Conservation (phyloP, 2,888 invertebrate genomes). For the Glaucopsyche alexis region DNA sequence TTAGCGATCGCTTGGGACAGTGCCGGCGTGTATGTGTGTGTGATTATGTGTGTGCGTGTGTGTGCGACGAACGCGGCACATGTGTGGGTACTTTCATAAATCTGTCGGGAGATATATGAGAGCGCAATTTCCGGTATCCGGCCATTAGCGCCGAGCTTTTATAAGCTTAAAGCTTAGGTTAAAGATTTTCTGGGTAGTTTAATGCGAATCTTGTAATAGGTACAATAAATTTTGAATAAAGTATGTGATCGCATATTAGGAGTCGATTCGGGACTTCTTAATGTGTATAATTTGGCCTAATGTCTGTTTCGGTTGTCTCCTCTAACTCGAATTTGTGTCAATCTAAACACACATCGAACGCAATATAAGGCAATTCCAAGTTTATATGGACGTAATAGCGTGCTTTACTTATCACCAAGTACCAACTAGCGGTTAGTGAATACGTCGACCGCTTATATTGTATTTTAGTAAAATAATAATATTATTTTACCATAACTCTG, state of each 20-base stretch:
- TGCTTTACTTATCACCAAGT: background rate
- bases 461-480: background rate
- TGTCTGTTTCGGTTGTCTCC: conserved; percentile 60
- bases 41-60: conserved; percentile 45
- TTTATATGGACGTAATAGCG: conserved; percentile 5
- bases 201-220: conserved; percentile 81
- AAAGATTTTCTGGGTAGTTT: conserved; percentile 81
- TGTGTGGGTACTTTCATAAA: conserved; percentile 91
- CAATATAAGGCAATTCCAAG: conserved; percentile 33
- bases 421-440: background rate
- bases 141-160: conserved; percentile 87
- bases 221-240: conserved; percentile 79
- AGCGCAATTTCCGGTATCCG: conserved; percentile 95
- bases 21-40: conserved; percentile 44
- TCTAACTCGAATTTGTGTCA: conserved; percentile 41
- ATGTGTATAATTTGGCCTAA: conserved; percentile 78
- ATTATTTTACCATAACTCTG: too few relatives aligned
- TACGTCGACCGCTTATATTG: background rate
- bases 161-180: conserved; percentile 83
- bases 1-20: conserved; percentile 46
- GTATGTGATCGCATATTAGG: conserved; percentile 80
- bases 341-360: conserved; percentile 37
- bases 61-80: conserved; percentile 71
- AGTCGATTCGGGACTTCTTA: conserved; percentile 77
- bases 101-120: conserved; percentile 94